Conservation (phyloP, 2,888 invertebrate genomes). For the Chloroclystis v-ata region DNA sequence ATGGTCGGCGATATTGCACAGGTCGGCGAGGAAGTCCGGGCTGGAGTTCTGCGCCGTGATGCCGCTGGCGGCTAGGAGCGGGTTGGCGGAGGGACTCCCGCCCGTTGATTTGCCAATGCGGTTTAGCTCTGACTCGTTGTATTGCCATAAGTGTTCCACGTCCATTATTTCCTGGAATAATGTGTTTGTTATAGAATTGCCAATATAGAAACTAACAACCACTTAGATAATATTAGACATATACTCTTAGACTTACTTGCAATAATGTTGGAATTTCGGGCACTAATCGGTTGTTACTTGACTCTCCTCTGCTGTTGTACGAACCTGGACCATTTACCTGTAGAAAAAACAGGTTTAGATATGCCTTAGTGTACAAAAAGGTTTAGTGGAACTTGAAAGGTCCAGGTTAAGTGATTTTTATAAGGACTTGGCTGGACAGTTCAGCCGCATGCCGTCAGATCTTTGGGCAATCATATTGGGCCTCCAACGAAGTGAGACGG, state of each 20-base stretch:
- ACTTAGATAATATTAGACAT: no score
- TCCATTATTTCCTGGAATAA: conserved; percentile 93
- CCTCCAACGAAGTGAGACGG: no score
- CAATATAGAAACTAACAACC: no score
- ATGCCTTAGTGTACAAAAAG: no score
- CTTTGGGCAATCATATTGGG: no score
- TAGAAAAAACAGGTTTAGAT: conserved; percentile 3
- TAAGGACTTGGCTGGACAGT: no score
- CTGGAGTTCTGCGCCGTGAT: conserved; percentile 81
- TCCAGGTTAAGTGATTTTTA: no score
- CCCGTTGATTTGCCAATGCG: conserved; percentile 76
- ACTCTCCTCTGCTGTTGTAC: conserved; percentile 66
- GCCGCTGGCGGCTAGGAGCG: conserved; percentile 66
- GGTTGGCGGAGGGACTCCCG: conserved; percentile 63
- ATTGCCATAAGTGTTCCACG: conserved; percentile 96
- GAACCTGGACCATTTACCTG: conserved; percentile 73
- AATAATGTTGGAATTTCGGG: conserved; percentile 82
- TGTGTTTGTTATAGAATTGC: no score
- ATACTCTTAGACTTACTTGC: conserved; percentile 72
- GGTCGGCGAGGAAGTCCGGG: conserved; percentile 91
- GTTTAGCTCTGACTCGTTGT: conserved; percentile 89
- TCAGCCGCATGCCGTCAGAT: no score
- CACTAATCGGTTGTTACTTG: conserved; percentile 65
- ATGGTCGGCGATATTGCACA: conserved; percentile 96
- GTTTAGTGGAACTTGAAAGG: no score